Percentiles rank a stretch among this genome's conserved stretches.
Conservation (phyloP, 2,888 invertebrate species). For the Trichopoda pennipes region DNA sequence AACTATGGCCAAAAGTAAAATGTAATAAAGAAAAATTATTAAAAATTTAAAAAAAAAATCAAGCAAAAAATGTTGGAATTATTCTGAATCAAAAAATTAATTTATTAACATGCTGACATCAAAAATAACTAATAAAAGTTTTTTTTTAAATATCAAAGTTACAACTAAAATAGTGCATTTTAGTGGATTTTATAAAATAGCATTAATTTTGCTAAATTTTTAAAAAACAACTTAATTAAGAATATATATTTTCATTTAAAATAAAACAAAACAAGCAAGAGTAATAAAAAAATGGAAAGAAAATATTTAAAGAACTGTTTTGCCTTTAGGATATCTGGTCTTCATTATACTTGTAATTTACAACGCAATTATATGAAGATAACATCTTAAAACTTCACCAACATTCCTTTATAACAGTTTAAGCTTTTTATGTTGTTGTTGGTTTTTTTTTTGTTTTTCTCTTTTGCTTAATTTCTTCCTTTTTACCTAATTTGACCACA, state of each 20-base stretch:
- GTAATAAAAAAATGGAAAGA: constrained; percentile 2
- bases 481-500: constrained; percentile 21
- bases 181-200: too few species aligned
- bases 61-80: background rate
- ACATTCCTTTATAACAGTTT: constrained; percentile 41
- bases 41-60: background rate
- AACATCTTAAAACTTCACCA: constrained; percentile 19
- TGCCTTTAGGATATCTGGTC: constrained; percentile 37
- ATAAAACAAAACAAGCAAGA: background rate
- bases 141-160: background rate
- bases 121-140: background rate
- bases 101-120: background rate
- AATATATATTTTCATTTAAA: too few species aligned
- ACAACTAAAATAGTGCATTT: background rate
- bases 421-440: constrained; percentile 5
- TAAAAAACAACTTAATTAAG: background rate
- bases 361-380: constrained; percentile 56
- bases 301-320: constrained; percentile 5
- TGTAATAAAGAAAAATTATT: background rate
- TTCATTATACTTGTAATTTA: constrained; percentile 55
- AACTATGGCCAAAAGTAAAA: constrained; percentile 23
- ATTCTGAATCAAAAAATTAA: background rate
- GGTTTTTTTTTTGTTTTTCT: too few species aligned
- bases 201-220: background rate
- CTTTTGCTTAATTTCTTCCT: background rate